Conservation (phyloP, 2,888 invertebrate genomes). For the Ochropleura plecta region DNA sequence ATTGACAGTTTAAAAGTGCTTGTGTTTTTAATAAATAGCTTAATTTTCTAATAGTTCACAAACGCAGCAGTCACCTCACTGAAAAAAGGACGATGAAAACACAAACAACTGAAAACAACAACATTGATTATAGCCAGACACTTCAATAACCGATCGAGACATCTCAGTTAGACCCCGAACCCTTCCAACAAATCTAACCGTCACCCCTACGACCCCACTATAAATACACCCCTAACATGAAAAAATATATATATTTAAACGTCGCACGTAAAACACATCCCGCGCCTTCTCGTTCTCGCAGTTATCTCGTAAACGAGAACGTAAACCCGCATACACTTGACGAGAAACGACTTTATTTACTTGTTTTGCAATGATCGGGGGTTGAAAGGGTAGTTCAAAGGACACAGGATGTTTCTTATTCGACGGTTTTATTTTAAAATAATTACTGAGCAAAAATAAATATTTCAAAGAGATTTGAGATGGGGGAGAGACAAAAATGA, state of each 20-base stretch:
- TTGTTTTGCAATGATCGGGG: constrained; percentile 47
- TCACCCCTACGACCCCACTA: constrained; percentile 34
- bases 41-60: too few species aligned
- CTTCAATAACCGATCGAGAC: constrained; percentile 23
- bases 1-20: too few species aligned
- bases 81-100: background rate
- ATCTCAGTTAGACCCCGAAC: background rate
- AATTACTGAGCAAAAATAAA: background rate
- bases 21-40: too few species aligned
- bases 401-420: background rate
- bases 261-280: constrained; percentile 52
- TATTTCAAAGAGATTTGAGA: background rate
- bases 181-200: constrained; percentile 27
- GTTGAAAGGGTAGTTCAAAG: constrained; percentile 21
- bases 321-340: constrained; percentile 54
- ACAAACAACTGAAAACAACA: constrained; percentile 2
- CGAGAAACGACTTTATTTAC: constrained; percentile 57
- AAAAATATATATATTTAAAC: constrained; percentile 50
- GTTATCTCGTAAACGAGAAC: constrained; percentile 52
- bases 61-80: background rate
- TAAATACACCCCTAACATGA: constrained; percentile 47
- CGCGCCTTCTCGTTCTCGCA: constrained; percentile 39
- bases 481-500: background rate
- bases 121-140: constrained; percentile 14
- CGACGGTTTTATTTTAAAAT: background rate